phyloP scores from a whole-genome alignment of 2,113 vertebrate genomes.

The Spizaetus ornatus region DNA sequence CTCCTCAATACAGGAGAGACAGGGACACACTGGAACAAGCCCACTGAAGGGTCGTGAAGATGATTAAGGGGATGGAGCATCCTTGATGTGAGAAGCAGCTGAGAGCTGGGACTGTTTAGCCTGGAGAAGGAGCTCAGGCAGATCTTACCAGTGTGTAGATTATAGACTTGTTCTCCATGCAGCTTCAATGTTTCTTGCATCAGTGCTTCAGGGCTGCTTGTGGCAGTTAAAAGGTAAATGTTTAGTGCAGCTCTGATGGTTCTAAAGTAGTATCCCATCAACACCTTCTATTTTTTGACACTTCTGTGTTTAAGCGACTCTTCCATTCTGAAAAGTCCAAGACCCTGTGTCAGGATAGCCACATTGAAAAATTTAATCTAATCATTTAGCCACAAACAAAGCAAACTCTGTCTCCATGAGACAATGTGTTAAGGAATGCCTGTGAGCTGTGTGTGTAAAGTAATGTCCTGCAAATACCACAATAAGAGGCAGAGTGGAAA shows the following conservation, averaged over 20 bases:
- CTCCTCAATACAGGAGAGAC: neutral
- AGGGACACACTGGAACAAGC: neutral
- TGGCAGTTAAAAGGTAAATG: neutral
- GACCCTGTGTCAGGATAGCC: neutral
- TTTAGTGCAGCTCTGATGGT: neutral
- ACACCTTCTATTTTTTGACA: neutral
- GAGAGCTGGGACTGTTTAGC: neutral
- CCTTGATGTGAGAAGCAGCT: neutral
- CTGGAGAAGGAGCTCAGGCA: neutral
- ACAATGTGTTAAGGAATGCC: neutral
- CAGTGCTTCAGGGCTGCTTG: neutral
- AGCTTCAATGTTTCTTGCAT: neutral
- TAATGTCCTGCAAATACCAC: neutral
- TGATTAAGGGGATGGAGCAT: neutral
- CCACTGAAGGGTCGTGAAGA: neutral
- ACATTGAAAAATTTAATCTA: neutral
- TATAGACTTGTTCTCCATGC: neutral
- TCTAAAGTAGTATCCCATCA: neutral
- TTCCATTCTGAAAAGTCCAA: neutral
- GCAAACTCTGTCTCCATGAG: neutral
- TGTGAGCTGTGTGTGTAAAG: neutral
- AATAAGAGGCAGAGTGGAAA: neutral
- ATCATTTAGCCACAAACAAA: neutral
- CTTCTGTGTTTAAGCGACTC: neutral
- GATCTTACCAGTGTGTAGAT: neutral